Percentiles rank a stretch among this genome's conserved stretches.
These are phyloP conservation scores for Drosophila suboccidentalis DNA, from an alignment of 2,888 invertebrate genomes.

Conservation along the genomic window DNA sequence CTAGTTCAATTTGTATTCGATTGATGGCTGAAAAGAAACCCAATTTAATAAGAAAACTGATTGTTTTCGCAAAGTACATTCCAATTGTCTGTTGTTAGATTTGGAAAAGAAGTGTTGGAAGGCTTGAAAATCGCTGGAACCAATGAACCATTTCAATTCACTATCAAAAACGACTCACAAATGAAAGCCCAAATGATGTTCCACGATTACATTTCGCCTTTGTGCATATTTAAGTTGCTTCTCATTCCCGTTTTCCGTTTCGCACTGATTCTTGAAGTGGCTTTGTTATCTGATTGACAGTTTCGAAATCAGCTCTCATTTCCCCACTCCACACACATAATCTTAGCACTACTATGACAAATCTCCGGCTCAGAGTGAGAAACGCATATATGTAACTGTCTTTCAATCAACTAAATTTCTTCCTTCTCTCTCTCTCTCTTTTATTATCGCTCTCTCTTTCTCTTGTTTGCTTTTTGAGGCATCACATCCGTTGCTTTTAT, in stretches of 20 bases:
- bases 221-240: conserved; percentile 35
- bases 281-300: conserved; percentile 60
- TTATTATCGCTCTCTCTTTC: background rate
- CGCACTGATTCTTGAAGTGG: conserved; percentile 15
- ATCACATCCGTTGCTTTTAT: conserved; percentile 70
- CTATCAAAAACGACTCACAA: background rate
- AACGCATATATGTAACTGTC: conserved; percentile 63
- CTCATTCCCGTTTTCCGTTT: background rate
- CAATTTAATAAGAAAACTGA: conserved; percentile 10
- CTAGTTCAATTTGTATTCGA: conserved; percentile 2
- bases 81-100: background rate
- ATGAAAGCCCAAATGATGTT: background rate
- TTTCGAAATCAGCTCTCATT: conserved; percentile 43
- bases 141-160: background rate
- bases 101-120: background rate
- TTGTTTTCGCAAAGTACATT: background rate
- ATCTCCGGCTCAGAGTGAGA: conserved; percentile 33
- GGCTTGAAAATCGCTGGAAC: background rate
- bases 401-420: conserved; percentile 75
- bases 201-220: conserved; percentile 7
- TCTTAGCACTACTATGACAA: conserved; percentile 43
- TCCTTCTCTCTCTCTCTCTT: background rate
- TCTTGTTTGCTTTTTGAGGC: conserved; percentile 54
- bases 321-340: conserved; percentile 2
- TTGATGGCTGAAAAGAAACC: background rate